Evolutionary conservation across 1,140 invertebrate genomes (phyloP), one percentile per base, ranked within the genome.

Genomic region (Solenopsis fugax): DNA sequence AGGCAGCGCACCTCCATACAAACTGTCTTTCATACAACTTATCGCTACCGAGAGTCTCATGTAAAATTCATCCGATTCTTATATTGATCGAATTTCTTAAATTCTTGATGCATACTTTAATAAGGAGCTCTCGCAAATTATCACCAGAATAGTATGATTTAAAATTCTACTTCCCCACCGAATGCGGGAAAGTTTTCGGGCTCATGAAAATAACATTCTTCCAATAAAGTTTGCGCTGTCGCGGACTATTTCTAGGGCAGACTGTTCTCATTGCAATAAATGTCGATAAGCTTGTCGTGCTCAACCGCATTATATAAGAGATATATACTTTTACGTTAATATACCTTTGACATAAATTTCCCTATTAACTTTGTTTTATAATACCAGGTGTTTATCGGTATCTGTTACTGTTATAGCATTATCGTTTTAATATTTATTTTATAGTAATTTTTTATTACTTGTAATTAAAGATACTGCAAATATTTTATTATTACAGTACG

Each of bases 31-130:
- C 65, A 56, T 75, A 54, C 54, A 60, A 58, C 82, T 81, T 84
- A 89, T 71, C 54, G 37, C 72, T 71, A 54, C 69, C 41, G 18
- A 24, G n/a, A 60, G 21, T n/a, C 67, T 89, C 82, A 71, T 80
- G 73, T 60, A 72, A 81, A 88, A 85, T 82, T 89, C 87, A 85
- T 85, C 21, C 80, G 64, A 52, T 71, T 73, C 56, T 88, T 86
- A 75, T 73, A 84, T 78, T 86, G 88, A 60, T 21, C 67, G 29
- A 76, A 85, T 72, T 84, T 84, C 69, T 75, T 73, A 84, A 84
- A 84, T 84, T 84, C 80, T 84, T 84, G 80, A 84, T 62, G 80
- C 80, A 84, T 84, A 84, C 80, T 84, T 84, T 75, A 73, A 84
- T 73, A 84, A 84, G 80, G 60, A 84, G 80, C 80, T 75, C 69